Base-by-base conservation (phyloP, 2,888 invertebrate species). In the Trissolcus brochymenae region DNA sequence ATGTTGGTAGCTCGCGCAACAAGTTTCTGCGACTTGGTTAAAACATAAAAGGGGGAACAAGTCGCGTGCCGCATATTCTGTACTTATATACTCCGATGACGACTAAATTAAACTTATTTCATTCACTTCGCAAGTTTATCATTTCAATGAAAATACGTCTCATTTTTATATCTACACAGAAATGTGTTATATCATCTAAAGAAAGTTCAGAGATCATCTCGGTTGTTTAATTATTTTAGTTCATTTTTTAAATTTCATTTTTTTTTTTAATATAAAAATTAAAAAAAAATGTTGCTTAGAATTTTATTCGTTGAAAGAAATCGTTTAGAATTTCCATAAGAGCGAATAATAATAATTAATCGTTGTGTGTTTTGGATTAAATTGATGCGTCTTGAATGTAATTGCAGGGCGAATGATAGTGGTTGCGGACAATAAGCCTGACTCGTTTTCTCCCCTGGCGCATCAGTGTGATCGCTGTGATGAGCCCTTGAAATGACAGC, bases 361-460 rank as follows among this genome's bases (percentile, higher is more conserved):
- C 17, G 57, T 25, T 21, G 13, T n/a, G 53, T 40, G 53, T 53
- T 71, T 71, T 64, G 41, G 53, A 25, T 64, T 35, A 64, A 64
- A 64, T 71, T 21, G 13, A 6, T 11, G 13, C 53, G 55, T 57
- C 40, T 35, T 29, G 21, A 50, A 40, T 56, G 43, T 76, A 70
- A 76, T 76, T 76, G 60, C 46, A 41, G 53, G 49, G 35, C 50
- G 49, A 49, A 70, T 57, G 71, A 71, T 57, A 66, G 76, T 35
- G 75, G 75, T 75, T 64, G 25, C 84, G 83, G 81, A 84, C 86
- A 86, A 86, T 85, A 82, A 82, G 83, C 81, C 81, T 81, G 81
- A 70, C 70, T 70, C 70, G 78, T 73, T 74, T 71, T 67, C 66
- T 66, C 71, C 76, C 76, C 53, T 54, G 17, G 71, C 60, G 81